Evolutionary conservation across 1,140 invertebrate species (phyloP).

Genomic region (Samia ricini): DNA sequence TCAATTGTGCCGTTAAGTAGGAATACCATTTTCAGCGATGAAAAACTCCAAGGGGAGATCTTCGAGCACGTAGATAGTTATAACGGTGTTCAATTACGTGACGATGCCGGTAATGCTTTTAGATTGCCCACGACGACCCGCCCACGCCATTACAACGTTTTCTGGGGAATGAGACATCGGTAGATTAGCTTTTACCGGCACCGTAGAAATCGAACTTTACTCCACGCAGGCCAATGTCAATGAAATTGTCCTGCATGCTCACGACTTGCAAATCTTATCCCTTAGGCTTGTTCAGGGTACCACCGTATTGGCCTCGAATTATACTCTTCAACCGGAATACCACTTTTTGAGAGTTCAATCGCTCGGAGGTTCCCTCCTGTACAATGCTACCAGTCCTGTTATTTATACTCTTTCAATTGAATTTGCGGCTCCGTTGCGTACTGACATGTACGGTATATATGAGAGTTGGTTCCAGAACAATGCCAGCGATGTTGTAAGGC

Average conservation of each 20-base stretch:
- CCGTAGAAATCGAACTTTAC: constrained; percentile 74
- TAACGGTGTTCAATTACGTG: background rate
- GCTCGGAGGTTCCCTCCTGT: constrained; percentile 34
- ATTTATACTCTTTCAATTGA: constrained; percentile 66
- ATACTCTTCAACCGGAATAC: constrained; percentile 21
- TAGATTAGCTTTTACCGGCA: constrained; percentile 77
- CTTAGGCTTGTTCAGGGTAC: constrained; percentile 46
- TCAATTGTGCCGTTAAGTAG: constrained; percentile 22
- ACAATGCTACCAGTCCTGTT: constrained; percentile 31
- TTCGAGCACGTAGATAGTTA: constrained; percentile 43
- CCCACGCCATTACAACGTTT: constrained; percentile 79
- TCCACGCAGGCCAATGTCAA: constrained; percentile 49
- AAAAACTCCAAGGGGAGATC: constrained; percentile 44
- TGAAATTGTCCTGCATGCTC: constrained; percentile 81
- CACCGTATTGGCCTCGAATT: constrained; percentile 14
- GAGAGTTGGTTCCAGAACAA: constrained; percentile 82
- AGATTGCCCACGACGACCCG: constrained; percentile 79
- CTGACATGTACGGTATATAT: constrained; percentile 88
- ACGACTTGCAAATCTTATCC: constrained; percentile 70
- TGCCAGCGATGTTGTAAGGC: constrained; percentile 33
- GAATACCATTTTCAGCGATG: constrained; percentile 57
- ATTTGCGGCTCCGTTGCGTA: constrained; percentile 73
- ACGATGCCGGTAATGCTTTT: constrained; percentile 41
- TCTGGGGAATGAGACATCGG: constrained; percentile 40
- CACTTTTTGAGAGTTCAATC: constrained; percentile 42